Conservation (phyloP, 2,888 invertebrate genomes). For the Pediacus dermestoides region DNA sequence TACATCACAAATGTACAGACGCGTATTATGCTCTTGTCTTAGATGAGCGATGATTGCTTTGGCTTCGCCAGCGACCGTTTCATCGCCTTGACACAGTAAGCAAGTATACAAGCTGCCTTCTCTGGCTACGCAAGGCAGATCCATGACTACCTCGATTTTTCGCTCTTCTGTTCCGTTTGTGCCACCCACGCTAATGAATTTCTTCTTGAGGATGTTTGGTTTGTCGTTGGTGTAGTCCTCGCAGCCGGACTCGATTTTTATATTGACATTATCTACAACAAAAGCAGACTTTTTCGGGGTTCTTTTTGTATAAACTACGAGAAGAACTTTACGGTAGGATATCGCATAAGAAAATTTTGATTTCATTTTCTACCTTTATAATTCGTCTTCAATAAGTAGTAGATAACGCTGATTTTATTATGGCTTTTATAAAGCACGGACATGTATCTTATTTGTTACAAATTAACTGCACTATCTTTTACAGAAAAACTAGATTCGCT, state of each 20-base stretch:
- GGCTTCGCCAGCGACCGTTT: conserved; percentile 53
- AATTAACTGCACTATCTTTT: too few species aligned
- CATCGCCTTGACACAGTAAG: conserved; percentile 51
- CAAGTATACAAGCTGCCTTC: conserved; percentile 55
- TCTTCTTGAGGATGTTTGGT: conserved; percentile 42
- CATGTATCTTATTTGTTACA: too few species aligned
- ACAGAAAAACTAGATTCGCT: too few species aligned
- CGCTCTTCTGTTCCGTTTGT: conserved; percentile 11
- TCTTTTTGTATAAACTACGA: too few species aligned
- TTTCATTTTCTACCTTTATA: too few species aligned
- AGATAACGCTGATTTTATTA: too few species aligned
- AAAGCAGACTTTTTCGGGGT: too few species aligned
- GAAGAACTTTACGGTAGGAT: too few species aligned
- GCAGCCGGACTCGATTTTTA: conserved; percentile 35
- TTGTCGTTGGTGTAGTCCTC: conserved; percentile 29
- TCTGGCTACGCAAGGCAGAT: conserved; percentile 30
- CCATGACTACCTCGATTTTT: conserved; percentile 26
- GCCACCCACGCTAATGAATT: conserved; percentile 13
- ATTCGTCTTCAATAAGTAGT: too few species aligned
- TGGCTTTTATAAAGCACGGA: too few species aligned
- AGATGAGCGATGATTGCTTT: conserved; percentile 61
- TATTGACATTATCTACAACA: conserved; percentile 26
- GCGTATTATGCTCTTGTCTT: conserved; percentile 58
- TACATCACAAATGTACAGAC: conserved; percentile 67
- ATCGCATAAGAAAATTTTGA: too few species aligned